Conservation (phyloP, 2,797 vertebrate species). For the Phrynocephalus vlangalii region DNA sequence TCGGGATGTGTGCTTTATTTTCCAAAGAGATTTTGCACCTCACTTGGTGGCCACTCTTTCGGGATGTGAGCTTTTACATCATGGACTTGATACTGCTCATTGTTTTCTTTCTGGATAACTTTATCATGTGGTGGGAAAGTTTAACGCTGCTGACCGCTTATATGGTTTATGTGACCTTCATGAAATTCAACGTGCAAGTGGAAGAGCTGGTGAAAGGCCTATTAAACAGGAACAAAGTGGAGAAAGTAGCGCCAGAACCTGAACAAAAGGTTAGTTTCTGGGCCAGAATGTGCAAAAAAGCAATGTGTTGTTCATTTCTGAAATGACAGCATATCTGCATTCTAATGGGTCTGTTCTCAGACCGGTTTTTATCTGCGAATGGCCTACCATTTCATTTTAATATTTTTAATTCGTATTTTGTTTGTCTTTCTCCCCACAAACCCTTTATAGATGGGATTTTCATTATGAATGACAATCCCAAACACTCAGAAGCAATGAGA, state of each 20-base stretch:
- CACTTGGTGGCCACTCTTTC: constrained; percentile 99
- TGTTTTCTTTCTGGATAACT: constrained; percentile 97
- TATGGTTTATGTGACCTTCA: constrained; percentile 92
- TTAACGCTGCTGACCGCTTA: constrained; percentile 86
- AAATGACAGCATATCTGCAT: neutral
- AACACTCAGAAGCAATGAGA: neutral
- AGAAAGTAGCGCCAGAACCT: constrained; percentile 88
- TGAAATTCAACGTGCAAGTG: constrained; percentile 94
- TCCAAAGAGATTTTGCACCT: constrained; percentile 97
- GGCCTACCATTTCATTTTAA: neutral
- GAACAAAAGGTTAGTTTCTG: constrained; percentile 92
- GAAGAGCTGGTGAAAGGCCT: constrained; percentile 88
- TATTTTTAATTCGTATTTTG: neutral
- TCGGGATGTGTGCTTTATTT: constrained; percentile 99
- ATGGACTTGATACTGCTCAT: constrained; percentile 96
- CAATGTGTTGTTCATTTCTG: constrained; percentile 12
- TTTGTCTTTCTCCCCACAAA: neutral
- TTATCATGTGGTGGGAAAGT: constrained; percentile 94
- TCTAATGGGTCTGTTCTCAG: neutral
- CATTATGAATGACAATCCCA: neutral
- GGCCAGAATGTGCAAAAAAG: constrained; percentile 39
- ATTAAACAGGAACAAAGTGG: constrained; percentile 92
- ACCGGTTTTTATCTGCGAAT: neutral
- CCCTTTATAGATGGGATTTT: neutral
- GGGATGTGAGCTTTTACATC: constrained; percentile 98